Percentiles rank a stretch among this genome's conserved stretches.
These are phyloP conservation scores for Trachops cirrhosus DNA, from an alignment of 2,797 vertebrate species.

Conservation along the genomic window DNA sequence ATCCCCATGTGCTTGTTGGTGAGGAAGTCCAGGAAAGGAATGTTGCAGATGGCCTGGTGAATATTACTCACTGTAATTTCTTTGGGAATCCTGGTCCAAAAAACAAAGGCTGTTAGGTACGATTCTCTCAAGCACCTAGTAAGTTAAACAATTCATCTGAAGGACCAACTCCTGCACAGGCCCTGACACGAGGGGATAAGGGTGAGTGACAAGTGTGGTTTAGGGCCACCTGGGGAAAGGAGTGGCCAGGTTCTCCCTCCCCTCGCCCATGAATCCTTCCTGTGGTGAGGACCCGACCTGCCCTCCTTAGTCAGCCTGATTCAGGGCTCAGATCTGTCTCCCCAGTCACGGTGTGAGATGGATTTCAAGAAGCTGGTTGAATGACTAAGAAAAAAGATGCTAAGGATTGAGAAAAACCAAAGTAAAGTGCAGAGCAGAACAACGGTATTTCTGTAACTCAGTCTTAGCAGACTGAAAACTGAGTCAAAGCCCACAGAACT, in stretches of 20 bases:
- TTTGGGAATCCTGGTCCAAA: conserved; percentile 89
- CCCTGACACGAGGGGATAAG: no score
- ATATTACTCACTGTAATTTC: conserved; percentile 96
- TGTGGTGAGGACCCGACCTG: background rate
- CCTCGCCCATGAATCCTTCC: background rate
- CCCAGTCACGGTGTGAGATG: background rate
- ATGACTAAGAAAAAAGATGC: background rate
- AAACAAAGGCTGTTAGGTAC: conserved; percentile 56
- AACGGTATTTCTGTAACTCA: background rate
- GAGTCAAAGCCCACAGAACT: background rate
- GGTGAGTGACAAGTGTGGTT: background rate
- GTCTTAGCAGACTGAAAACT: background rate
- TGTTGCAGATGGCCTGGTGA: conserved; percentile 94
- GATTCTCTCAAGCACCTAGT: background rate
- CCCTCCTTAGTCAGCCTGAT: background rate
- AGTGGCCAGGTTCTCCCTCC: no score
- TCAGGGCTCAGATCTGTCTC: background rate
- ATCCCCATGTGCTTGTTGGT: conserved; percentile 97
- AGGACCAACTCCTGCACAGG: background rate
- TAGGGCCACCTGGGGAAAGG: background rate
- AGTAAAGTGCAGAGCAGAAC: background rate
- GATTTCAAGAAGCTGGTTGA: background rate
- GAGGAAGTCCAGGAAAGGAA: conserved; percentile 97
- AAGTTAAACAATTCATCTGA: background rate
- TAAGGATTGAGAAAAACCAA: background rate